A percentile compares a stretch with the other conserved stretches of the same genome.
Conservation (phyloP, 2,888 invertebrate genomes). For the Conops quadrifasciatus region DNA sequence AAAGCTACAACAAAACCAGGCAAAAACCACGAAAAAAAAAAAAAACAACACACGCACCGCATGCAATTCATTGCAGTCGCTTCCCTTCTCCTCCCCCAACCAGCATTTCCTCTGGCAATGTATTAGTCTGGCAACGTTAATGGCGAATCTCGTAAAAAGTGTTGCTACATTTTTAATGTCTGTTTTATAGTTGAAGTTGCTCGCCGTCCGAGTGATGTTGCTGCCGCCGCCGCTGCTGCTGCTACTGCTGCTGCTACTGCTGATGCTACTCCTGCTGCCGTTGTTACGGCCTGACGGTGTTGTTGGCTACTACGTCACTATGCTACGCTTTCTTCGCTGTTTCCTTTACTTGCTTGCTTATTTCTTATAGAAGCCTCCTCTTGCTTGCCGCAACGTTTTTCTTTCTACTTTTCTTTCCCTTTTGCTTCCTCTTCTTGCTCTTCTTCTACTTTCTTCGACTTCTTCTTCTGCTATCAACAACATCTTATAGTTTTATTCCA, state of each 20-base stretch:
- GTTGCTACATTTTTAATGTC: slow-evolving; percentile 57
- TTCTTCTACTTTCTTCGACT: background rate
- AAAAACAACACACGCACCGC: background rate
- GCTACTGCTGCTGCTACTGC: background rate
- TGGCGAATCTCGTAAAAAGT: slow-evolving; percentile 26
- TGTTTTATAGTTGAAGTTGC: slow-evolving; percentile 60
- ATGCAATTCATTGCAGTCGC: background rate
- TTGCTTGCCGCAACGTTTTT: background rate
- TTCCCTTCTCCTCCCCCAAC: background rate
- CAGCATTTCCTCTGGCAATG: background rate
- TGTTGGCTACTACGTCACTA: too few relatives aligned
- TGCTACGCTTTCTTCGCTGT: too few relatives aligned
- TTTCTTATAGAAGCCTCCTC: background rate
- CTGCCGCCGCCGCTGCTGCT: background rate
- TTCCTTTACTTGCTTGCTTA: too few relatives aligned
- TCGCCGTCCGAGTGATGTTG: background rate
- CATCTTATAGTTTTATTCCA: slow-evolving; percentile 19
- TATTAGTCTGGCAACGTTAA: slow-evolving; percentile 16
- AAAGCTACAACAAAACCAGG: background rate
- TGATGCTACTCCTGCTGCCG: background rate
- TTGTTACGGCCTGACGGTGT: too few relatives aligned
- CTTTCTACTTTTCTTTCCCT: background rate
- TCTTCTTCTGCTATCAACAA: background rate
- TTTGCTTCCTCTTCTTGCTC: background rate
- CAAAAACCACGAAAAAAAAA: too few relatives aligned